Evolutionary conservation across 2,797 vertebrate species (phyloP).

Genomic region (Tragopan temminckii): DNA sequence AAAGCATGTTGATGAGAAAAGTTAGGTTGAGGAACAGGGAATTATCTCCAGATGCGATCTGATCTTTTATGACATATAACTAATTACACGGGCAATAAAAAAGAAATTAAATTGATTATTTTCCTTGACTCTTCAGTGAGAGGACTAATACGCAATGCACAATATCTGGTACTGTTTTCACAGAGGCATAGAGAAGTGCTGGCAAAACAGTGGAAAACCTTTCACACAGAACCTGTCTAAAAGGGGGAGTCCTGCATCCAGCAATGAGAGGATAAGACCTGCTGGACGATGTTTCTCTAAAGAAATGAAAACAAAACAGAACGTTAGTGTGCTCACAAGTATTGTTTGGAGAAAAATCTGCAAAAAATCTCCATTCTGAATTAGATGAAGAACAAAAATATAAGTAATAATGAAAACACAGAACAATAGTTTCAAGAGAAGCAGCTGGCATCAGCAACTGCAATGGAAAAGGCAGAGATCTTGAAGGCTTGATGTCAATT

Average conservation of each 20-base stretch:
- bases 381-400: not conserved
- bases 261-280: not conserved
- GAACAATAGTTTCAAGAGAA: not conserved
- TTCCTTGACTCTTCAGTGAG: conserved; percentile 25
- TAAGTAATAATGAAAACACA: not conserved
- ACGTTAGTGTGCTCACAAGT: not conserved
- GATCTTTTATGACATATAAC: conserved; percentile 70
- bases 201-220: not conserved
- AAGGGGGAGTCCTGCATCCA: not conserved
- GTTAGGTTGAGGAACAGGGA: conserved; percentile 29
- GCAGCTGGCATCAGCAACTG: not conserved
- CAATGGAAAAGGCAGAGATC: not conserved
- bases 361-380: not conserved
- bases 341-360: not conserved
- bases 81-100: conserved; percentile 69
- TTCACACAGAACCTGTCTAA: not conserved
- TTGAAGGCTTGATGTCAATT: not conserved
- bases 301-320: not conserved
- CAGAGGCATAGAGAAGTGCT: not conserved
- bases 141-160: not conserved
- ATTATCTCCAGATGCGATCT: conserved; percentile 62
- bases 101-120: conserved; percentile 64
- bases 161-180: not conserved
- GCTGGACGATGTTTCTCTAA: not conserved
- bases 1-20: conserved; percentile 66